phyloP scores from a whole-genome alignment of 2,113 vertebrate species.

The Rhinoptilus africanus region DNA sequence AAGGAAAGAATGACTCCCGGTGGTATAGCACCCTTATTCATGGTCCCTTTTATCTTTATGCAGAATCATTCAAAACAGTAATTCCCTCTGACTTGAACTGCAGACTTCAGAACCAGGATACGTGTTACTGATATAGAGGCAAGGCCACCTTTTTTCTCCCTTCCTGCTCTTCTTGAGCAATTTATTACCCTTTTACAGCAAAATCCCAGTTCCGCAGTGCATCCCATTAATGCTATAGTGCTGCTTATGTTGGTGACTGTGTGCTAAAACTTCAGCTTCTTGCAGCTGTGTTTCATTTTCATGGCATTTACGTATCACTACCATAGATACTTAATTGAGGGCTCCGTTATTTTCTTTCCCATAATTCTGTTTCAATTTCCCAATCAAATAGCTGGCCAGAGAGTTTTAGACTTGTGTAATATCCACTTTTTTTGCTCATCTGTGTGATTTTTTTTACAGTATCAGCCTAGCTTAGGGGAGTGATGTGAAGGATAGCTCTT shows the following conservation, averaged over 20 bases:
- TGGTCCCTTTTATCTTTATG: background rate
- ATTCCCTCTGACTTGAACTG: constrained; percentile 3
- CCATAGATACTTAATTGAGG: background rate
- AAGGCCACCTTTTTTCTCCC: background rate
- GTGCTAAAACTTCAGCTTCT: background rate
- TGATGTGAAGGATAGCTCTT: constrained; percentile 12
- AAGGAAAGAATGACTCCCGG: background rate
- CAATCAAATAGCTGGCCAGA: background rate
- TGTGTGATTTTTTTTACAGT: background rate
- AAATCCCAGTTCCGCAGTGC: background rate
- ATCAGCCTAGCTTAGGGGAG: background rate
- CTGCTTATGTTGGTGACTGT: background rate
- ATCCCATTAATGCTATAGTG: background rate
- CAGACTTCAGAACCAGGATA: background rate
- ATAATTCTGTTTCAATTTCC: background rate
- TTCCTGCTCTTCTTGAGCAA: background rate
- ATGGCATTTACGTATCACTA: background rate
- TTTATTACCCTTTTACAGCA: constrained; percentile 6
- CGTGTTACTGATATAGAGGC: background rate
- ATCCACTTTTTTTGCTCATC: background rate
- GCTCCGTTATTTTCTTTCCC: background rate
- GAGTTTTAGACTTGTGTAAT: background rate
- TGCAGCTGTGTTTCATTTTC: background rate
- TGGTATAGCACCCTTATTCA: background rate
- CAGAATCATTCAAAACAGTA: background rate